A percentile compares a stretch with the other conserved stretches of the same genome.
These are phyloP conservation scores for Perca flavescens DNA, from an alignment of 2,113 vertebrate species.

Conservation along the genomic window DNA sequence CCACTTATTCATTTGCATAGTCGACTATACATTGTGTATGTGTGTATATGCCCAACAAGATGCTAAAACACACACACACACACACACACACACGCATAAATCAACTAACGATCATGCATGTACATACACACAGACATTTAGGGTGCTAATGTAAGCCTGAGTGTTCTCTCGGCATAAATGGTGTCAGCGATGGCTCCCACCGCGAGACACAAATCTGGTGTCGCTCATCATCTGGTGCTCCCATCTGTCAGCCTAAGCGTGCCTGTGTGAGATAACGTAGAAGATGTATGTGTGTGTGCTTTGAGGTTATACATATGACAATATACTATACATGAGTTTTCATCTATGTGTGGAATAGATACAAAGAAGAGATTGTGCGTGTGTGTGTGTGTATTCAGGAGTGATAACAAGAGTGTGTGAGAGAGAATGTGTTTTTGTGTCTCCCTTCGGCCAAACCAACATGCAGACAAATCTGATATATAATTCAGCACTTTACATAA, in stretches of 20 bases:
- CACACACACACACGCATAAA: not conserved
- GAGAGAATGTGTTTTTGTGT: constrained; percentile 19
- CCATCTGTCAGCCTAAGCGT: constrained; percentile 81
- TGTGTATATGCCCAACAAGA: not conserved
- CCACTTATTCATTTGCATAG: constrained; percentile 58
- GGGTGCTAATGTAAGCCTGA: constrained; percentile 74
- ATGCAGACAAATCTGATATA: constrained; percentile 74
- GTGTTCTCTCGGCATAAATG: constrained; percentile 79
- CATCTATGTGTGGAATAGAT: not conserved
- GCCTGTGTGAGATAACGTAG: constrained; percentile 42
- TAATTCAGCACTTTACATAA: constrained; percentile 84
- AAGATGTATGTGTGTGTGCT: not conserved
- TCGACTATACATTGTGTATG: constrained; percentile 7
- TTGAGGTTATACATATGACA: constrained; percentile 7
- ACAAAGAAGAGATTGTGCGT: not conserved
- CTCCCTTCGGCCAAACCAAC: constrained; percentile 61
- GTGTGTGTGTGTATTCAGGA: not conserved
- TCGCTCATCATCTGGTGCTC: constrained; percentile 82
- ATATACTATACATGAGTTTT: constrained; percentile 22
- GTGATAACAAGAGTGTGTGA: constrained; percentile 9
- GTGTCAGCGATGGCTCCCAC: constrained; percentile 80
- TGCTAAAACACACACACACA: not conserved
- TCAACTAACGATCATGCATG: not conserved
- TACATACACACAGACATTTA: constrained; percentile 33
- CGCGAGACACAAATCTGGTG: constrained; percentile 80